These are phyloP conservation scores for Atta colombica DNA, from an alignment of 1,140 invertebrate genomes.

Conservation along the genomic window DNA sequence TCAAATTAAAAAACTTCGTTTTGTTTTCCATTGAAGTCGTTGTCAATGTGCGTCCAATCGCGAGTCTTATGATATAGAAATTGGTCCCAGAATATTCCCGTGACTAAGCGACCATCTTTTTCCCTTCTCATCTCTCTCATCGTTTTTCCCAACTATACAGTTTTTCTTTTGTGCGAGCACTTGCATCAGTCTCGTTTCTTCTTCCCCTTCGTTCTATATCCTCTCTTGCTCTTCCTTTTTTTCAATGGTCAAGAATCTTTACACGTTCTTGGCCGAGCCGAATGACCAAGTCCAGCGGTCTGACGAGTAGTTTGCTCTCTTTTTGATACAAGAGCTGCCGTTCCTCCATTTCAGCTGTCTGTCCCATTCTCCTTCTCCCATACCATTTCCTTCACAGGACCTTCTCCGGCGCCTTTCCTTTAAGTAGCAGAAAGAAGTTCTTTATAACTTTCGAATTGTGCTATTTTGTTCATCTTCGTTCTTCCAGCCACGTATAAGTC, in stretches of 20 bases:
- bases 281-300: conserved; percentile 34
- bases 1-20: conserved; percentile 42
- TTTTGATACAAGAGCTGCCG: conserved; percentile 43
- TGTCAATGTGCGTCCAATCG: not conserved
- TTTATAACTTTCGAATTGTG: conserved; percentile 74
- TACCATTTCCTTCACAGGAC: conserved; percentile 22
- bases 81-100: not conserved
- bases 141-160: not conserved
- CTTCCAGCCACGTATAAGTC: not conserved
- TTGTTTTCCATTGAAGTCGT: conserved; percentile 29
- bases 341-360: conserved; percentile 31
- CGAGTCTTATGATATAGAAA: conserved; percentile 17
- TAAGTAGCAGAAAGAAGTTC: conserved; percentile 68
- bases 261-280: conserved; percentile 35
- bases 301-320: conserved; percentile 53
- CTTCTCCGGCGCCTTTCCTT: conserved; percentile 25
- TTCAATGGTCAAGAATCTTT: conserved; percentile 23
- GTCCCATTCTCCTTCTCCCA: not conserved
- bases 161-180: conserved; percentile 22
- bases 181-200: not conserved
- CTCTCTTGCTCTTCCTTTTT: not conserved
- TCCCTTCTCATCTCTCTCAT: not conserved
- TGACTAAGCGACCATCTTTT: not conserved
- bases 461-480: conserved; percentile 38
- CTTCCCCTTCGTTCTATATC: not conserved